Base-by-base conservation (phyloP, 2,888 invertebrate species). In the Ceriagrion tenellum region DNA sequence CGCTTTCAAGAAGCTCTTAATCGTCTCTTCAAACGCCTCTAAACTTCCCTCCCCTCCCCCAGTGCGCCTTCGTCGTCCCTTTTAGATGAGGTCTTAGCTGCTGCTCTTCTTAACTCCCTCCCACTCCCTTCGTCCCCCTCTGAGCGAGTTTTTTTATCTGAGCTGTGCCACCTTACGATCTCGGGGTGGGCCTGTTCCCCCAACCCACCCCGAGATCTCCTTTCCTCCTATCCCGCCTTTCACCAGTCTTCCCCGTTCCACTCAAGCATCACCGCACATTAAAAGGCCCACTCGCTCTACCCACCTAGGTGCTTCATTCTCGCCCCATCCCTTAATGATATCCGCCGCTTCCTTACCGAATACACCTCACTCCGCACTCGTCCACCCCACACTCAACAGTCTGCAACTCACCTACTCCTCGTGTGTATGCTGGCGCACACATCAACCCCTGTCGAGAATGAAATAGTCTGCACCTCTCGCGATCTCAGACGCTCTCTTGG, bases 1-100 rank as follows among this genome's bases (percentile, higher is more conserved):
- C 26, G 55, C 89, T 47, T 81, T 81, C 81, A 81, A 81, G 55
- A 89, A 89, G 55, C 89, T 47, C 55, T 89, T 89, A 89, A 89
- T 89, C 89, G 89, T 55, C 89, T 55, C 89, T 89, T 55, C 89
- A 89, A 89, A 89, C 89, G 89, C 89, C 89, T 89, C 55, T n/a
- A 89, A 89, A 89, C 89, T n/a, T n/a, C 89, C 55, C 88, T 23
- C 88, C 40, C 35, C 35, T 47, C 1, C 47, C n/a, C 47, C 13
- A 0, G 8, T 56, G 12, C 59, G 59, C 89, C n/a, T n/a, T 8
- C 89, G 40, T 26, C 55, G 89, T 89, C 89, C 10, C 89, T 89
- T 55, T 55, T 89, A 47, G 55, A 55, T n/a, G 89, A 89, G 89
- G n/a, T 89, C 89, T 89, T 55, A 47, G 88, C 16, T 23, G 40